Evolutionary conservation across 2,113 vertebrate genomes (phyloP).

Genomic region (Eolophus roseicapilla): DNA sequence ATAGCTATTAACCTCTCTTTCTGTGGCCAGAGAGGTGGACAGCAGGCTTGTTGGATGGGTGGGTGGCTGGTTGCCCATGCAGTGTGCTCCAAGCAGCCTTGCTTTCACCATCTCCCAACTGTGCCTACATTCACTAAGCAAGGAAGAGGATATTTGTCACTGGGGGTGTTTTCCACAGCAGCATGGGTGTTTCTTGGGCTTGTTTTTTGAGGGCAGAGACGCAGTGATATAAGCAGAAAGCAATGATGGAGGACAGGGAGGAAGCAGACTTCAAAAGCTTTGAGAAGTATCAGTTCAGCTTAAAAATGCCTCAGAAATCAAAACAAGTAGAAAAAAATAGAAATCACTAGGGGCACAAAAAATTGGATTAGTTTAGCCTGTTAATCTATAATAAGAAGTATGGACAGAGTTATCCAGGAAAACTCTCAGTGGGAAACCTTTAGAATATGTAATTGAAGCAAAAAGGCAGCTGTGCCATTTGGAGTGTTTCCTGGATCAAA

Average conservation of each 20-base stretch:
- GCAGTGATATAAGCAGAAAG: background rate
- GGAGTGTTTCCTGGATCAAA: background rate
- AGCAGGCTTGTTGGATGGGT: background rate
- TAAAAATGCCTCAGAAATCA: background rate
- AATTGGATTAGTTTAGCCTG: background rate
- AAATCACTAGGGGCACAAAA: background rate
- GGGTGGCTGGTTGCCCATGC: rapidly evolving
- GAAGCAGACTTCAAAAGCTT: background rate
- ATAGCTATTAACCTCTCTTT: background rate
- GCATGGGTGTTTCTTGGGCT: background rate
- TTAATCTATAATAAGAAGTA: background rate
- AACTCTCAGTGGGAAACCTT: background rate
- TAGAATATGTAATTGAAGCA: background rate
- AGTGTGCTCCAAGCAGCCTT: background rate
- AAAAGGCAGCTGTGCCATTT: background rate
- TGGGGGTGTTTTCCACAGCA: background rate
- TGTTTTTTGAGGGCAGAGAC: background rate
- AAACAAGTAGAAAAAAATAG: background rate
- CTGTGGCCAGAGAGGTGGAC: background rate
- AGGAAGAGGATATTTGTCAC: background rate
- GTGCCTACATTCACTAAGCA: background rate
- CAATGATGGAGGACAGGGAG: background rate
- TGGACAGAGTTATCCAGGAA: background rate
- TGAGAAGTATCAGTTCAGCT: background rate
- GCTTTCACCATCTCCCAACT: background rate